Evolutionary conservation across 2,797 vertebrate species (phyloP), one percentile per base, ranked within the genome.

Genomic region (Antennarius maculatus): DNA sequence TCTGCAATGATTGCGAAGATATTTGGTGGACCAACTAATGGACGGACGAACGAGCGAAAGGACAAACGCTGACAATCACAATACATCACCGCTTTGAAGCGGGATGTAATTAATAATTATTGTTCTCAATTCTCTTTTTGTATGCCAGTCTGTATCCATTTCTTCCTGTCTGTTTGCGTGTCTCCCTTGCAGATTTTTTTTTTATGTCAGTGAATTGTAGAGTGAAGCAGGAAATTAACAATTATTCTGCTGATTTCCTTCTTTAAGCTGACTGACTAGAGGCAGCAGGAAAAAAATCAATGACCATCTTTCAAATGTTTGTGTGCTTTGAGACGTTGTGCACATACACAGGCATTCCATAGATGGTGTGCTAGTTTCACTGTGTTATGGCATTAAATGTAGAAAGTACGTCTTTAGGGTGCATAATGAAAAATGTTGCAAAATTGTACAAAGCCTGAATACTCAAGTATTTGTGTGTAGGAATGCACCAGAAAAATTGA

Each of bases 41-140:
- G 23, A 23, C 23, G 2, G 23, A 23, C 23, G 23, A 23, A 23
- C 23, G 23, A 23, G 2, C 23, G 23, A 23, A 23, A 23, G 23
- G 23, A 23, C 23, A 23, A 23, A 23, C 23, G 2, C 14, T 49
- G 1, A 23, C 23, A 2, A 23, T 23, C 23, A 34, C 69, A 59
- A 13, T 64, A 42, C 81, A 23, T 71, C 12, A 15, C 23, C 23
- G 23, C 23, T 23, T 23, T 23, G 61, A 61, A 57, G 18, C 15
- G 28, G 75, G 56, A 82, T 86, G 82, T 89, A 88, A 87, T 89
- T 17, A 85, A 82, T 80, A 86, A 87, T 90, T 85, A 86, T 80
- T 49, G 66, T 49, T 49, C 58, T 73, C 56, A 72, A 81, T 74
- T 81, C 46, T 54, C 53, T 60, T 51, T 57, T 51, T 57, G 62